These are phyloP conservation scores for Chrysolina americana DNA, from an alignment of 2,888 invertebrate species.

Conservation along the genomic window DNA sequence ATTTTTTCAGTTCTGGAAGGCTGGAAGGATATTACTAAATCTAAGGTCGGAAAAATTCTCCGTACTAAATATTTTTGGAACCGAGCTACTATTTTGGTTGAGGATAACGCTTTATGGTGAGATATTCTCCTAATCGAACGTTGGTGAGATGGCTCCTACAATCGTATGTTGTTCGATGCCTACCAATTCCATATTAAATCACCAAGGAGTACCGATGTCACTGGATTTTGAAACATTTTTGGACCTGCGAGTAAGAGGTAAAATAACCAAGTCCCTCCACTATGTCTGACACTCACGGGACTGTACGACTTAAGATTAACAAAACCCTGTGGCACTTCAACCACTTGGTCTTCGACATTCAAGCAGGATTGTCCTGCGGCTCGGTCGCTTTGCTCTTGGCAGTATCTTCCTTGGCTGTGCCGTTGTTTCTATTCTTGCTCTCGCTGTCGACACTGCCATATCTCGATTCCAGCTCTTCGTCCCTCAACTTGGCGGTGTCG, in stretches of 20 bases:
- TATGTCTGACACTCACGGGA: background rate
- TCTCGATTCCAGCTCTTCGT: slow-evolving; percentile 37
- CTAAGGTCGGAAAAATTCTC: too few relatives aligned
- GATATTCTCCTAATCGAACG: too few relatives aligned
- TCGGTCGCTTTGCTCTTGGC: slow-evolving; percentile 10
- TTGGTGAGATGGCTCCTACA: too few relatives aligned
- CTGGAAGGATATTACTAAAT: too few relatives aligned
- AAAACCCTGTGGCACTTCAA: background rate
- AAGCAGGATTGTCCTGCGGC: slow-evolving; percentile 4
- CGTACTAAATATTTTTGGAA: too few relatives aligned
- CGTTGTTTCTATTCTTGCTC: background rate
- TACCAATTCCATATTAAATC: too few relatives aligned
- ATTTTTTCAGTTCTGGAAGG: too few relatives aligned
- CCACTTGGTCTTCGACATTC: background rate
- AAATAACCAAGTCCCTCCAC: background rate
- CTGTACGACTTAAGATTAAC: background rate
- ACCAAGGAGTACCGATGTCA: too few relatives aligned
- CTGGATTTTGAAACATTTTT: too few relatives aligned
- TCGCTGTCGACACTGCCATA: slow-evolving; percentile 34
- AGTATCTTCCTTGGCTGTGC: background rate
- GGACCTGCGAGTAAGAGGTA: background rate
- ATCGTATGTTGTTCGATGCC: too few relatives aligned
- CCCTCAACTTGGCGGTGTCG: slow-evolving; percentile 66
- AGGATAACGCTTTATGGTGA: too few relatives aligned
- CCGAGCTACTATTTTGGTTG: too few relatives aligned